Evolutionary conservation across 1,140 invertebrate genomes (phyloP).

Genomic region (Triops longicaudatus): DNA sequence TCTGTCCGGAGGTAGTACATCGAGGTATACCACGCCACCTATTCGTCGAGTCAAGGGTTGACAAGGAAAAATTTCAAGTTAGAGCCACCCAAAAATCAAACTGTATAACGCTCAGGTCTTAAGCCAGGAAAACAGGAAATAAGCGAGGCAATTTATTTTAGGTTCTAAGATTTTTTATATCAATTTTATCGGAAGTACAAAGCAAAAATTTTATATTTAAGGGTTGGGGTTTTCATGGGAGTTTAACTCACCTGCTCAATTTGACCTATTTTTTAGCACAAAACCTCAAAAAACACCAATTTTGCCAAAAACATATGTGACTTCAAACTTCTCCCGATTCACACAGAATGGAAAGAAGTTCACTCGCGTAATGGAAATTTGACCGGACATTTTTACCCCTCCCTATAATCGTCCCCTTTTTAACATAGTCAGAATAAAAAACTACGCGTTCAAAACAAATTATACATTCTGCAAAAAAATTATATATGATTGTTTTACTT

Average conservation of each 20-base stretch:
- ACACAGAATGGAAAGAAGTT: too few relatives aligned
- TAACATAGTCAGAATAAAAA: neutral
- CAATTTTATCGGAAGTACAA: too few relatives aligned
- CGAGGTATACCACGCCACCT: neutral
- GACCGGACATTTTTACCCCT: too few relatives aligned
- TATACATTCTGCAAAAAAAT: neutral
- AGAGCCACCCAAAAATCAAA: neutral
- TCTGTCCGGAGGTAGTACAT: neutral
- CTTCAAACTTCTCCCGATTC: too few relatives aligned
- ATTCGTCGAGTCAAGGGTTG: neutral
- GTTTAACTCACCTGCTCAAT: neutral
- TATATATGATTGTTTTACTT: neutral
- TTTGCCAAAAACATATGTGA: too few relatives aligned
- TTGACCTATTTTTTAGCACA: too few relatives aligned
- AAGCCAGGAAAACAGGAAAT: neutral
- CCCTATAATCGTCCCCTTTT: too few relatives aligned
- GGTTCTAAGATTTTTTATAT: too few relatives aligned
- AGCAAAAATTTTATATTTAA: neutral
- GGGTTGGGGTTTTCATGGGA: neutral
- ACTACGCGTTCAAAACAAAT: neutral
- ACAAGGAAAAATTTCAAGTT: neutral
- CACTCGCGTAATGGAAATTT: too few relatives aligned
- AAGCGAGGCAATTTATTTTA: too few relatives aligned
- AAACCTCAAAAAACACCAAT: too few relatives aligned
- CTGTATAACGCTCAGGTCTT: neutral